Evolutionary conservation across 2,888 invertebrate species (phyloP).

Genomic region (Alloplasta piceator): DNA sequence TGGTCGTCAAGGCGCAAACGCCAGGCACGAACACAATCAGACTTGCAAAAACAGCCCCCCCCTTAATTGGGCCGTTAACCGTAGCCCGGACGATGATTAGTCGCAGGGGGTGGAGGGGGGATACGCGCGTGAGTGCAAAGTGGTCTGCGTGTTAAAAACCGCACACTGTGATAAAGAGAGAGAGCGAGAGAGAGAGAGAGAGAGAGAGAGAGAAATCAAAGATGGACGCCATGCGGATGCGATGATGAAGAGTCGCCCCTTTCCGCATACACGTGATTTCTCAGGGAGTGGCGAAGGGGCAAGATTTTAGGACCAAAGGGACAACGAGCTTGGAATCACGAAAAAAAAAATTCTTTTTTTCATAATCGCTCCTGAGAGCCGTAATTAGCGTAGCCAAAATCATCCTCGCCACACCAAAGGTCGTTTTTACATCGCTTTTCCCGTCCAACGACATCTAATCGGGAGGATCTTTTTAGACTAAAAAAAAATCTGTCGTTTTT

Average conservation of each 20-base stretch:
- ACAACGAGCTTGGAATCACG: constrained; percentile 48
- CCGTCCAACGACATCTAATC: neutral
- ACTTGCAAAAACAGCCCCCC: constrained; percentile 75
- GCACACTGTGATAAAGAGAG: constrained; percentile 13
- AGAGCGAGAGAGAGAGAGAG: constrained; percentile 12
- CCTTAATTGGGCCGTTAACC: constrained; percentile 77
- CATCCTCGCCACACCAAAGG: constrained; percentile 24
- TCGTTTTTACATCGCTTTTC: constrained; percentile 32
- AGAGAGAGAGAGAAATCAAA: constrained; percentile 34
- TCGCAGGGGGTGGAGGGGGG: constrained; percentile 64
- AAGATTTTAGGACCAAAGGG: constrained; percentile 21
- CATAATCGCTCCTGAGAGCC: constrained; percentile 8
- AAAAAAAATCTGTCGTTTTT: no score
- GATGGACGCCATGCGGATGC: constrained; percentile 52
- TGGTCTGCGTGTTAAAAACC: constrained; percentile 52
- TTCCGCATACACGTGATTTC: neutral
- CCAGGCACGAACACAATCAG: constrained; percentile 75
- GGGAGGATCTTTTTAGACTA: no score
- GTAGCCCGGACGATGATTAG: constrained; percentile 75
- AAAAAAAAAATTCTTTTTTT: constrained; percentile 34
- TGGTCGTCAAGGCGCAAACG: constrained; percentile 49
- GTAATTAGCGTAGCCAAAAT: constrained; percentile 37
- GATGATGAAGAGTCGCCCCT: constrained; percentile 32
- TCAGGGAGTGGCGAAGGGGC: constrained; percentile 10
- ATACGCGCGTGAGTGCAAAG: constrained; percentile 67